Percentiles rank a stretch among this genome's conserved stretches.
These are phyloP conservation scores for Myocastor coypus DNA, from an alignment of 2,113 vertebrate genomes.

Conservation along the genomic window DNA sequence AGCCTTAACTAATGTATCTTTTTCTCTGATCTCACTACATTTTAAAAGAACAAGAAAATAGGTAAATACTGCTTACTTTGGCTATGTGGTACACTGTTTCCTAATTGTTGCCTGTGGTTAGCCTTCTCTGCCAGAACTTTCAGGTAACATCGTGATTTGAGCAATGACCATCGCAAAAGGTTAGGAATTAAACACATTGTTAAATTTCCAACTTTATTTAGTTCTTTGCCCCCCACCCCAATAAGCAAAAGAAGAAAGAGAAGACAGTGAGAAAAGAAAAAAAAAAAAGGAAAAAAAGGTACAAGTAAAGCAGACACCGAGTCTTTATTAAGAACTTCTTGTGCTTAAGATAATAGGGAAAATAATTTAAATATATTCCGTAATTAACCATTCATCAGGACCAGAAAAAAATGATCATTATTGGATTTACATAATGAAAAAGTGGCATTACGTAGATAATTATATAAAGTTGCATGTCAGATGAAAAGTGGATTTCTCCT, in stretches of 20 bases:
- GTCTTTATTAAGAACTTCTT: not conserved
- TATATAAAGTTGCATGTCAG: not conserved
- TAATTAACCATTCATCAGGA: not conserved
- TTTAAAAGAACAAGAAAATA: not conserved
- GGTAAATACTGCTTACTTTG: too few relatives aligned
- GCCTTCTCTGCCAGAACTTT: not conserved
- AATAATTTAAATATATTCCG: not conserved
- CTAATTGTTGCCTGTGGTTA: not conserved
- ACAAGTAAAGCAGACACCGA: not conserved
- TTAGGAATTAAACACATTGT: not conserved
- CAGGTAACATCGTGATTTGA: not conserved
- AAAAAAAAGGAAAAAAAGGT: not conserved
- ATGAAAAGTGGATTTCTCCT: not conserved
- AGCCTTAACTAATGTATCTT: not conserved
- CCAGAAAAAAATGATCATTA: not conserved
- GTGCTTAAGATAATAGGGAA: not conserved
- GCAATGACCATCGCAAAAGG: not conserved
- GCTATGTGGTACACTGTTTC: not conserved
- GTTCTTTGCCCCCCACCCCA: not conserved
- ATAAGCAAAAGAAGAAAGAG: not conserved
- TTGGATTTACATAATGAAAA: not conserved
- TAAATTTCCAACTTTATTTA: not conserved
- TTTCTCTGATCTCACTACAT: not conserved
- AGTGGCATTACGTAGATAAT: not conserved
- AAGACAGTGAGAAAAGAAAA: not conserved